These are phyloP conservation scores for Gracilinanus agilis DNA, from an alignment of 2,113 vertebrate genomes.

Conservation along the genomic window DNA sequence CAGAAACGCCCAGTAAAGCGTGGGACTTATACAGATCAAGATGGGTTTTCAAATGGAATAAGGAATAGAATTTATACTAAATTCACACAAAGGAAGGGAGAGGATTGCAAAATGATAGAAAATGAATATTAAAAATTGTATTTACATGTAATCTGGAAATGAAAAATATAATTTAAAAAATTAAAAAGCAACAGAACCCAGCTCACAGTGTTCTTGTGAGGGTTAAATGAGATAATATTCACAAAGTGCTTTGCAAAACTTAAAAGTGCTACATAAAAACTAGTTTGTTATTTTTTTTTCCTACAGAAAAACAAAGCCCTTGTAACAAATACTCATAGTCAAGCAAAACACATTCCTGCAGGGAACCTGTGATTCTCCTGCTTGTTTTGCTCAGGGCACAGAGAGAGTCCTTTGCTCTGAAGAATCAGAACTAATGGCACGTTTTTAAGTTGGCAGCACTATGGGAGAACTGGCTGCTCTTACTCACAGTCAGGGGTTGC, in stretches of 20 bases:
- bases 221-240: neutral
- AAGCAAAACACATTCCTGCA: neutral
- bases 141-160: too few relatives aligned
- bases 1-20: too few relatives aligned
- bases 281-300: neutral
- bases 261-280: neutral
- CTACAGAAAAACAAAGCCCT: neutral
- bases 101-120: too few relatives aligned
- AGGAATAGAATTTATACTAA: too few relatives aligned
- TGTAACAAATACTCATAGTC: neutral
- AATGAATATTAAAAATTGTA: too few relatives aligned
- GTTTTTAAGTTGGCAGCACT: too few relatives aligned
- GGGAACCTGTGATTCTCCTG: neutral
- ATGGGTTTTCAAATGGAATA: too few relatives aligned
- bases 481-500: neutral
- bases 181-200: neutral
- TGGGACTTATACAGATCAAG: too few relatives aligned
- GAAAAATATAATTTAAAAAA: too few relatives aligned
- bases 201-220: neutral
- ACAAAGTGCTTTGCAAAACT: neutral
- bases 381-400: neutral
- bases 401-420: neutral
- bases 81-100: too few relatives aligned
- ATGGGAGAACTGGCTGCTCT: neutral
- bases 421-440: neutral